These are phyloP conservation scores for Odontamblyopus rebecca DNA, from an alignment of 2,797 vertebrate genomes.

Conservation along the genomic window DNA sequence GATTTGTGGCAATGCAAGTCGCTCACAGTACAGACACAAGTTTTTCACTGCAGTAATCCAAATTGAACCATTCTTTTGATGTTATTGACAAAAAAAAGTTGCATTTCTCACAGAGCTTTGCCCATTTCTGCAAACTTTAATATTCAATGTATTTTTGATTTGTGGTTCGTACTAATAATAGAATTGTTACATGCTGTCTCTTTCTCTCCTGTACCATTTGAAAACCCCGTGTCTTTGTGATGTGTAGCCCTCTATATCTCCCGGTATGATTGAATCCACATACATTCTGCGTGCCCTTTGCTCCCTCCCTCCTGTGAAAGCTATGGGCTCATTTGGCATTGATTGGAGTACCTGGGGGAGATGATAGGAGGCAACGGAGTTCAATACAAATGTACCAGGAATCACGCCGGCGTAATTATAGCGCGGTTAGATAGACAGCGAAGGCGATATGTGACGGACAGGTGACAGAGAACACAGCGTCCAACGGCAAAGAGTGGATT, in stretches of 20 bases:
- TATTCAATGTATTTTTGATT: not conserved
- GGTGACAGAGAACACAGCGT: not conserved
- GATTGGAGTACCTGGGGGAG: slow-evolving; percentile 20
- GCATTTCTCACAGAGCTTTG: too few relatives aligned
- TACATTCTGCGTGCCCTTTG: slow-evolving; percentile 3
- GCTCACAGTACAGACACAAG: too few relatives aligned
- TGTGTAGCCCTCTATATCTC: too few relatives aligned
- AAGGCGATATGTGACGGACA: slow-evolving; percentile 4
- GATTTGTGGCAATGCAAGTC: too few relatives aligned
- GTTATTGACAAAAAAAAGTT: too few relatives aligned
- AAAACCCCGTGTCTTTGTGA: not conserved
- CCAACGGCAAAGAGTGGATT: too few relatives aligned
- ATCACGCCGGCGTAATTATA: slow-evolving; percentile 17
- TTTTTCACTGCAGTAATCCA: too few relatives aligned
- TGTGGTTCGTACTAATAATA: not conserved
- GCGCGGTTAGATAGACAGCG: not conserved
- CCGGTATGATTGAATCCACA: slow-evolving; percentile 19
- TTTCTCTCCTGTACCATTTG: not conserved
- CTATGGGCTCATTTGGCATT: slow-evolving; percentile 25
- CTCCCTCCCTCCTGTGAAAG: slow-evolving; percentile 9
- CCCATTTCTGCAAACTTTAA: too few relatives aligned
- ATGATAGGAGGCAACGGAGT: slow-evolving; percentile 26
- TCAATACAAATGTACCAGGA: slow-evolving; percentile 13
- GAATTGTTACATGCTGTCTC: not conserved
- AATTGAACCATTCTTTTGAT: too few relatives aligned